Evolutionary conservation across 2,797 vertebrate genomes (phyloP).

Genomic region (Melanogrammus aeglefinus): DNA sequence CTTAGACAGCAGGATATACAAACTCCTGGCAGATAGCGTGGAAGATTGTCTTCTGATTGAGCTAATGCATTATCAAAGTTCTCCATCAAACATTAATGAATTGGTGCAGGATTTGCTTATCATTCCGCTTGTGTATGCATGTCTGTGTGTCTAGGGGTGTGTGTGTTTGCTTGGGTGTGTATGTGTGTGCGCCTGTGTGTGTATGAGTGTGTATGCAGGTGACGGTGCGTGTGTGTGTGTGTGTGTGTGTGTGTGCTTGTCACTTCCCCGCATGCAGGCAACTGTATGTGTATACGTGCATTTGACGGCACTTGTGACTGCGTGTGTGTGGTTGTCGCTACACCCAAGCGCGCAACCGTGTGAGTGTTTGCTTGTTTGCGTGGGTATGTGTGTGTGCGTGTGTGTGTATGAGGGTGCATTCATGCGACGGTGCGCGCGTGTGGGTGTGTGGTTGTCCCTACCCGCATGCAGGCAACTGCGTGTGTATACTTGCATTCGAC

Average conservation of each 20-base stretch:
- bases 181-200: neutral
- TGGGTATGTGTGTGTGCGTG: conserved; percentile 8
- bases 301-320: conserved; percentile 2
- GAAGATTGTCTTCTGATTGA: neutral
- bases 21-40: too few species aligned
- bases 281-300: neutral
- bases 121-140: neutral
- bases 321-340: conserved; percentile 4
- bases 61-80: conserved; percentile 18
- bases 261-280: neutral
- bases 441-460: neutral
- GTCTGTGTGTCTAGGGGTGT: too few species aligned
- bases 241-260: conserved; percentile 13
- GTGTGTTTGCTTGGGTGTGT: too few species aligned
- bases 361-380: too few species aligned
- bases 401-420: too few species aligned
- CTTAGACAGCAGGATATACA: too few species aligned
- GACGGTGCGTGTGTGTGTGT: conserved; percentile 8
- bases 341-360: neutral
- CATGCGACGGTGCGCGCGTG: too few species aligned
- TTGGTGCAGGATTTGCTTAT: neutral
- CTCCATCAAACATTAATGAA: conserved; percentile 25
- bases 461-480: conserved; percentile 14
- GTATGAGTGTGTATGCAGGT: conserved; percentile 9
- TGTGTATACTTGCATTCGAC: neutral